Evolutionary conservation across 2,113 vertebrate genomes (phyloP).

Genomic region (Progne subis): DNA sequence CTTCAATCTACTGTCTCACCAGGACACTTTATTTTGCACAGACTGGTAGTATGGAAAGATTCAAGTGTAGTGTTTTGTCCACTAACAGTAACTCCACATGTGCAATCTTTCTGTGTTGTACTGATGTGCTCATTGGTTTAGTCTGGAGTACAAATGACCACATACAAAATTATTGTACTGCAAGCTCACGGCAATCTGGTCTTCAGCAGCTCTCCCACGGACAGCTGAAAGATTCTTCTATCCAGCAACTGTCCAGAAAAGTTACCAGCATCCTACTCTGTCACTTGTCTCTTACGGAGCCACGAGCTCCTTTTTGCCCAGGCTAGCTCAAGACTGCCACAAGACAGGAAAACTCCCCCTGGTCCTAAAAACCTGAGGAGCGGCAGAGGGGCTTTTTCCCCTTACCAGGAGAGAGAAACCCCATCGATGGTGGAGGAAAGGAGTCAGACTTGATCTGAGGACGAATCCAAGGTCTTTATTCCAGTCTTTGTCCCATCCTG

Average conservation of each 20-base stretch:
- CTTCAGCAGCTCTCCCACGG: not conserved
- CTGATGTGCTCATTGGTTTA: not conserved
- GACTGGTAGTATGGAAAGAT: not conserved
- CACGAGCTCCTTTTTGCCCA: too few relatives aligned
- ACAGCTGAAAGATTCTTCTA: not conserved
- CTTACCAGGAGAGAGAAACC: too few relatives aligned
- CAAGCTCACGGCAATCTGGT: not conserved
- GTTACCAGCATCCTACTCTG: not conserved
- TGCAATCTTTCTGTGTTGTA: not conserved
- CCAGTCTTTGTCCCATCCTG: too few relatives aligned
- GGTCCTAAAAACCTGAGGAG: too few relatives aligned
- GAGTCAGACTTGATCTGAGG: too few relatives aligned
- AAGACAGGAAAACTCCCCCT: too few relatives aligned
- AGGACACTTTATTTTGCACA: not conserved
- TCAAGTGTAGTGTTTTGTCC: not conserved
- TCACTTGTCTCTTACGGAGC: too few relatives aligned
- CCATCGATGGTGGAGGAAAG: too few relatives aligned
- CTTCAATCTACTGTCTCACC: not conserved
- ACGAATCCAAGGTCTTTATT: too few relatives aligned
- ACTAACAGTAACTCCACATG: not conserved
- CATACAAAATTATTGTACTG: not conserved
- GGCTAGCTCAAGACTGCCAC: too few relatives aligned
- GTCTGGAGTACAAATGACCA: rapidly evolving
- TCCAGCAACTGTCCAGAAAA: not conserved
- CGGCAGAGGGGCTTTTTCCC: too few relatives aligned